Conservation (phyloP, 2,797 vertebrate species). For the Hapalemur alaotrensis region DNA sequence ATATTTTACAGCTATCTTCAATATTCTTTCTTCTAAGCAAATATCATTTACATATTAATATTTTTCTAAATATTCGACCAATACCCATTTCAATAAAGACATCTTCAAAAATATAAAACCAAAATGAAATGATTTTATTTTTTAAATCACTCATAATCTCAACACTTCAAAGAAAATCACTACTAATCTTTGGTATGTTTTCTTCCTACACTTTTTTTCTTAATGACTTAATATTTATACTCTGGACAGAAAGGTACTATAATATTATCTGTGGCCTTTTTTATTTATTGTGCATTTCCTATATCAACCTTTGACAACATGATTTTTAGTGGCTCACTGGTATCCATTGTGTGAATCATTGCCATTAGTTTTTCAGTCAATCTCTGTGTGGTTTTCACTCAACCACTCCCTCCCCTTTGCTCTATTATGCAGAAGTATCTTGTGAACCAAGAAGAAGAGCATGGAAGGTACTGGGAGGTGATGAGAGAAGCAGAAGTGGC, state of each 20-base stretch:
- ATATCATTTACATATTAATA: background rate
- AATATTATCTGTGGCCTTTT: background rate
- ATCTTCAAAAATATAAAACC: background rate
- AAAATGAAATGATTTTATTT: background rate
- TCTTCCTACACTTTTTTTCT: background rate
- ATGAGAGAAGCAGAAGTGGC: too few relatives aligned
- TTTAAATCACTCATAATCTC: background rate
- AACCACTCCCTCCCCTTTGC: accelerated
- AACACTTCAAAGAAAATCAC: background rate
- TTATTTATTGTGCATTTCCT: background rate
- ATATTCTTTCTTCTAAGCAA: background rate
- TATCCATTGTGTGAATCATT: background rate
- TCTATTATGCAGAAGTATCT: background rate
- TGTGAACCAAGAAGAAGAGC: background rate
- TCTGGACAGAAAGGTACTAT: background rate
- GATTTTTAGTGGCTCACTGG: background rate
- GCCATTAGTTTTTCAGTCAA: background rate
- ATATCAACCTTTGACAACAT: background rate
- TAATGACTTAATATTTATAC: background rate
- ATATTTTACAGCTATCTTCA: background rate
- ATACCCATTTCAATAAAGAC: background rate
- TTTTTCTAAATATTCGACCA: background rate
- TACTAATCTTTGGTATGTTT: background rate
- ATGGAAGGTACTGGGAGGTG: background rate
- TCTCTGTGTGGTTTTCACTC: background rate